Evolutionary conservation across 2,113 vertebrate genomes (phyloP).

Genomic region (Penelope pileata): DNA sequence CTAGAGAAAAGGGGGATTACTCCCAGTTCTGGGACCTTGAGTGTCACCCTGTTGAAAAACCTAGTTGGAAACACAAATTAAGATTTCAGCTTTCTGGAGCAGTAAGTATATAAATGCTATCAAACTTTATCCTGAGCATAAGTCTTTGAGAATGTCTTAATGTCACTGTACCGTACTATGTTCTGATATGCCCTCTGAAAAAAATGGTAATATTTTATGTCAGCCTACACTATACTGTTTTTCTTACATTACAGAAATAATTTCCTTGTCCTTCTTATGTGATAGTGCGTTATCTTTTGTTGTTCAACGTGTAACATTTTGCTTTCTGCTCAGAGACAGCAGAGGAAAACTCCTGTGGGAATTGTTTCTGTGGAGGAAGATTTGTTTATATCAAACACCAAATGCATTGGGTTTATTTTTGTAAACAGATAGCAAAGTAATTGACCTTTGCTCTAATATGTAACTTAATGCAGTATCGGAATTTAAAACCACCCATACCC

Average conservation of each 20-base stretch:
- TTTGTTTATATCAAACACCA: neutral
- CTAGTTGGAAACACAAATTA: constrained; percentile 83
- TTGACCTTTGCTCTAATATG: neutral
- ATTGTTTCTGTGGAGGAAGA: neutral
- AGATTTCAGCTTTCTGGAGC: constrained; percentile 91
- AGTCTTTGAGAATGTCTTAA: neutral
- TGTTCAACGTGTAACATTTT: neutral
- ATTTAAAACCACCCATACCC: neutral
- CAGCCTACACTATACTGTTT: neutral
- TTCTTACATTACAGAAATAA: neutral
- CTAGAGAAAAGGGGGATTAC: constrained; percentile 88
- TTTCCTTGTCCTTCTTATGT: neutral
- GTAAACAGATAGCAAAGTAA: neutral
- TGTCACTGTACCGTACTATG: neutral
- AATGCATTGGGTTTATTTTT: neutral
- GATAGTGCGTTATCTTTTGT: neutral
- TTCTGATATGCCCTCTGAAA: neutral
- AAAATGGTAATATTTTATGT: neutral
- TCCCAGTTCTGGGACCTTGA: constrained; percentile 96
- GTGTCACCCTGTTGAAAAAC: constrained; percentile 84
- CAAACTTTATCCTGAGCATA: neutral
- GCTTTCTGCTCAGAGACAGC: neutral
- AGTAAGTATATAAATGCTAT: constrained; percentile 75
- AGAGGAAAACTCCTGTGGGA: neutral
- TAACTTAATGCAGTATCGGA: neutral